Percentiles rank a stretch among this genome's conserved stretches.
phyloP scores from a whole-genome alignment of 92 coral and sea anemone genomes.

The Muricea muricata region DNA sequence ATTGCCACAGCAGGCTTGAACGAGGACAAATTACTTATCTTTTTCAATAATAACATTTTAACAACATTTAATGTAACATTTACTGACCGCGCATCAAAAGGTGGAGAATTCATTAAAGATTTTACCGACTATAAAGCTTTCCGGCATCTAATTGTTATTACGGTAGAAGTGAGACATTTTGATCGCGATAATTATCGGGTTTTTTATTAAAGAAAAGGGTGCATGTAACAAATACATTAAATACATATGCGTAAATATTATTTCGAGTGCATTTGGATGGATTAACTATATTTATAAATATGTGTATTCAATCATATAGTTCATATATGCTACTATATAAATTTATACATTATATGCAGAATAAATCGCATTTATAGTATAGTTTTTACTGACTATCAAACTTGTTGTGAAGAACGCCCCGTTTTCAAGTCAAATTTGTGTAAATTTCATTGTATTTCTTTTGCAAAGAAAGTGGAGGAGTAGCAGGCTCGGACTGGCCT shows the following conservation, averaged over 20 bases:
- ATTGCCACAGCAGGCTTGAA: background rate
- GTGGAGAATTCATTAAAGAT: background rate
- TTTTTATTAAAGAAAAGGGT: background rate
- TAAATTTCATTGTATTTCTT: too few relatives aligned
- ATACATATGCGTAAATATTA: background rate
- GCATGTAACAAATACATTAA: background rate
- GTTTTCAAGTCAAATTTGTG: too few relatives aligned
- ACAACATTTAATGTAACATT: conserved; percentile 14
- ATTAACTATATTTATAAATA: too few relatives aligned
- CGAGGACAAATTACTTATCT: conserved; percentile 36
- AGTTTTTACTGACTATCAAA: too few relatives aligned
- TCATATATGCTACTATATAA: too few relatives aligned
- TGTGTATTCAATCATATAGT: background rate
- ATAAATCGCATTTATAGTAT: too few relatives aligned
- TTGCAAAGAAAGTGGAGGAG: too few relatives aligned
- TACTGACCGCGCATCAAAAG: background rate
- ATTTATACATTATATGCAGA: too few relatives aligned
- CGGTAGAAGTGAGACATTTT: background rate
- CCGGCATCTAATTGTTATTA: conserved; percentile 16
- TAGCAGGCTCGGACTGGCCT: too few relatives aligned
- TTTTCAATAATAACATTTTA: conserved; percentile 30
- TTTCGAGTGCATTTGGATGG: too few relatives aligned
- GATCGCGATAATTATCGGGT: background rate
- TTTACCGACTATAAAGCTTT: conserved; percentile 18
- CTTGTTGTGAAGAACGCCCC: too few relatives aligned